Base-by-base conservation (phyloP, 2,797 vertebrate species). In the Anomalospiza imberbis region DNA sequence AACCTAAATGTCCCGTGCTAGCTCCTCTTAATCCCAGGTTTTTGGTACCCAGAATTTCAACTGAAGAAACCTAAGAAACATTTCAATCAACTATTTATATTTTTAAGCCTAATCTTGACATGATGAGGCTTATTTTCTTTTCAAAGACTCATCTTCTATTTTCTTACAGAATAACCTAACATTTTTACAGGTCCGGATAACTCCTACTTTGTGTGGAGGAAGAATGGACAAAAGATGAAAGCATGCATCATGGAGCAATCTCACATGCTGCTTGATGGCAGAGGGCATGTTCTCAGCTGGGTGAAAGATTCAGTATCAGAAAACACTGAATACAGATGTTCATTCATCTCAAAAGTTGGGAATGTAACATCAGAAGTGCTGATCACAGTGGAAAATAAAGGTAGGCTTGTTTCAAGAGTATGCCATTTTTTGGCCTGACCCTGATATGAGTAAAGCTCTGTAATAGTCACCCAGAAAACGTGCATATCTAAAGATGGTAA, bases 221-320 rank as follows among this genome's bases (percentile, higher is more conserved):
- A 98, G 95, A 99, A 99, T 0, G 98, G 98, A 29, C 98, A 94
- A n/a, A 97, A 66, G 58, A 97, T 99, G 94, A 97, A 98, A 77
- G 95, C 82, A 7, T 98, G 97, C 44, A 80, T 98, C 78, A 98
- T 81, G 11, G 98, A 98, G 91, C 97, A 98, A 91, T 98, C 98
- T 48, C 97, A 97, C 8, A 44, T 2, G 8, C 93, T 99, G 91
- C 95, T 96, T 31, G 97, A 97, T 25, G 98, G 97, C 71, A 97
- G 95, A 83, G 92, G 98, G 24, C 98, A 99, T 9, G 97, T 98
- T 89, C 98, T 99, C 97, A 99, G 99, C 97, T 99, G 99, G 99
- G 96, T 99, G 84, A 97, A 94, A 94, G 98, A 98, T 22, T 93
- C 98, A 28, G 91, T 98, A 73, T 91, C 85, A 74, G 98, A 98